Base-by-base conservation (phyloP, 2,113 vertebrate genomes). In the Rhegmatorhina hoffmannsi region DNA sequence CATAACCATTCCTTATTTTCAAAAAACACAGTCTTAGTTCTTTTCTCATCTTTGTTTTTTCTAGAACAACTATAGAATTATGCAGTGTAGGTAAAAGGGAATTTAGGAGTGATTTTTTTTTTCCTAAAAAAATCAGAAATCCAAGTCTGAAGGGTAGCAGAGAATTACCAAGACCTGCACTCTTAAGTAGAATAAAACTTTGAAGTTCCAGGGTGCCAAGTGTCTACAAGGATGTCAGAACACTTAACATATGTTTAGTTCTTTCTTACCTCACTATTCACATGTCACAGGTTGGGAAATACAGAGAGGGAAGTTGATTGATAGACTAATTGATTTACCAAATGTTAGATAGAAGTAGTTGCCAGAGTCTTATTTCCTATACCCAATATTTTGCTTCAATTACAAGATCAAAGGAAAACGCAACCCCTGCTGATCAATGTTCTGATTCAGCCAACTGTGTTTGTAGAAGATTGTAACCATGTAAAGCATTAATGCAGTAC, bases 371-470 rank as follows among this genome's bases (percentile, higher is more conserved):
- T 84, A 85, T 58, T 82, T 95, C 70, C 78, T 90, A 92, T 87
- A 74, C 38, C 50, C 0, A 85, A 25, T 95, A 66, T 83, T 96
- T 94, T 84, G 63, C 83, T 96, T 86, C 79, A 83, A 33, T 94
- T 76, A 68, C n/a, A 52, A 67, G 91, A 93, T 91, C 43, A 95
- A 95, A 89, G 87, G 69, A 31, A 49, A 89, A 75, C 25, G 33
- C 74, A 84, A 36, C 69, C 52, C 26, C 2, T 31, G 76, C 47
- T 78, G 89, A 89, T 87, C 73, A 36, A 18, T n/a, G 56, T 33
- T 78, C 18, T 60, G 86, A 87, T 89, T 67, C 34, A 75, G 28
- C 64, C 66, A 67, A 1, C 34, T 64, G 47, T 84, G 40, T 89
- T 43, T 76, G 68, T 10, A 50, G 78, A 55, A 82, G 83, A 52